Evolutionary conservation across 2,797 vertebrate species (phyloP).

Genomic region (Pristis pectinata): DNA sequence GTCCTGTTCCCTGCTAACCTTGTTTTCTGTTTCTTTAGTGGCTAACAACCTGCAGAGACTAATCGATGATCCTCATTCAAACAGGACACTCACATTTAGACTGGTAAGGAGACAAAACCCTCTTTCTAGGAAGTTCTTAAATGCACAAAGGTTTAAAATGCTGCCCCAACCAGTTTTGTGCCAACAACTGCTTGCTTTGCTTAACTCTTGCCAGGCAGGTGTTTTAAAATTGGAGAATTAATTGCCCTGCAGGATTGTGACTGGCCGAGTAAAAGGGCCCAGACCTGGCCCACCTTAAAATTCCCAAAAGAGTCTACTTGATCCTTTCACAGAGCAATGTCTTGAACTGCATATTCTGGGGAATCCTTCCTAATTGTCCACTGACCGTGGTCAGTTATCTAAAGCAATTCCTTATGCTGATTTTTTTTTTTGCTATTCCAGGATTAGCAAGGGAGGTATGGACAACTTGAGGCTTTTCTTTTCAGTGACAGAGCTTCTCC

Average conservation of each 20-base stretch:
- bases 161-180: background rate
- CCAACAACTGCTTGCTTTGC: background rate
- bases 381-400: background rate
- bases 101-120: slow-evolving; percentile 25
- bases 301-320: background rate
- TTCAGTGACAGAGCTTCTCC: background rate
- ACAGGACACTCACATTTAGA: slow-evolving; percentile 32
- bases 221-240: slow-evolving; percentile 2
- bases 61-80: slow-evolving; percentile 32
- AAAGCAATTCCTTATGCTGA: background rate
- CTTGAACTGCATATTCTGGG: background rate
- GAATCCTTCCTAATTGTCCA: background rate
- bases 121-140: background rate
- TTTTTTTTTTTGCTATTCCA: too few relatives aligned
- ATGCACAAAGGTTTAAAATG: background rate
- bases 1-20: background rate
- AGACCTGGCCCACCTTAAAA: background rate
- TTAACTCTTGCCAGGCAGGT: background rate
- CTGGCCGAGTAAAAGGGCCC: background rate
- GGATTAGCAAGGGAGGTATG: background rate
- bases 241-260: background rate
- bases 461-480: too few relatives aligned
- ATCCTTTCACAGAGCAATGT: background rate
- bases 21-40: slow-evolving; percentile 14
- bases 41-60: slow-evolving; percentile 35